Percentiles rank a stretch among this genome's conserved stretches.
phyloP scores from a whole-genome alignment of 2,113 vertebrate genomes.

The Scomber scombrus region DNA sequence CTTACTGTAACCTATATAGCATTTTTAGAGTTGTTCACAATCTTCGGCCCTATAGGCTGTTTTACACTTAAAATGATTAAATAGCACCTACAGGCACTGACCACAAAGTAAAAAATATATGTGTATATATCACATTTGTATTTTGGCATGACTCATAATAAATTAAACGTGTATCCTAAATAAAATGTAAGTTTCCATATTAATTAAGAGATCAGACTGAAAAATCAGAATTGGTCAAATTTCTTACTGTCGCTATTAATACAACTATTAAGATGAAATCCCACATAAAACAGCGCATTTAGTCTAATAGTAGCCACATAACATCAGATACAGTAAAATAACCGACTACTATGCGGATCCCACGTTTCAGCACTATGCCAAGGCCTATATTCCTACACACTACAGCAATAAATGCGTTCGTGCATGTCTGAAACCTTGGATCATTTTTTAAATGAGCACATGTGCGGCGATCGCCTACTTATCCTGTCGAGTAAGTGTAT shows the following conservation, averaged over 20 bases:
- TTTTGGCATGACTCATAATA: background rate
- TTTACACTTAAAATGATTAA: constrained; percentile 1
- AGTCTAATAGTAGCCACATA: background rate
- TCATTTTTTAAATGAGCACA: constrained; percentile 47
- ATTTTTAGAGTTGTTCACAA: constrained; percentile 16
- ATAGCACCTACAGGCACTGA: background rate
- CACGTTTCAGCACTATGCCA: constrained; percentile 42
- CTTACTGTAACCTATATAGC: constrained; percentile 57
- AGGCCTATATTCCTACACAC: constrained; percentile 55
- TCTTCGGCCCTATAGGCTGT: background rate
- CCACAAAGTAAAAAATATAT: background rate
- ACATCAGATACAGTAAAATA: constrained; percentile 23
- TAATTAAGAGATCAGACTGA: background rate
- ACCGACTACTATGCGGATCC: constrained; percentile 43
- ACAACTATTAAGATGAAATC: background rate
- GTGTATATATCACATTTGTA: background rate
- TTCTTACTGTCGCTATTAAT: background rate
- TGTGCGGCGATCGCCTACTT: constrained; percentile 48
- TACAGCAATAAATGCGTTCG: constrained; percentile 37
- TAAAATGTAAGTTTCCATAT: constrained; percentile 19
- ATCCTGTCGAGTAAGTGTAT: constrained; percentile 28
- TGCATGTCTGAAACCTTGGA: constrained; percentile 21
- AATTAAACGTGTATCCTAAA: background rate
- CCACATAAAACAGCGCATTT: background rate
- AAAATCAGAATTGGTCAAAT: background rate